Conservation (phyloP, 2,113 vertebrate species). For the Coptodon rendalli region DNA sequence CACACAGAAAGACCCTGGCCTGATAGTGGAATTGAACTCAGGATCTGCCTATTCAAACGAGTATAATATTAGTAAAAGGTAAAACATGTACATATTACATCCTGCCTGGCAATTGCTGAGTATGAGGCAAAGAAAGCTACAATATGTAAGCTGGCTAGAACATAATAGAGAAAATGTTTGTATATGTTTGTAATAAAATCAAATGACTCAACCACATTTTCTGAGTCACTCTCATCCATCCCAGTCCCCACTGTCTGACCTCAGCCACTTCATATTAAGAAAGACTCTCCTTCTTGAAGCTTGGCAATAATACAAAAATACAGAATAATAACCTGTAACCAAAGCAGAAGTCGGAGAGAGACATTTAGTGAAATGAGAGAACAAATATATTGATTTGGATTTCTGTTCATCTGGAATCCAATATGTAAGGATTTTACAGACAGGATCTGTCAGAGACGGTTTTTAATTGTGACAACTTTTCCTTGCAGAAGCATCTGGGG, state of each 20-base stretch:
- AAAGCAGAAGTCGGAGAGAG: neutral
- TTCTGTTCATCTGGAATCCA: neutral
- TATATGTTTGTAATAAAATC: neutral
- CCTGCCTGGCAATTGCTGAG: neutral
- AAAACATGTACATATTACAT: neutral
- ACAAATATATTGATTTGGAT: neutral
- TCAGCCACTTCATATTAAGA: neutral
- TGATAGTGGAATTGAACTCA: neutral
- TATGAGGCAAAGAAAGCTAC: neutral
- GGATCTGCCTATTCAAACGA: neutral
- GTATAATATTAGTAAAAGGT: neutral
- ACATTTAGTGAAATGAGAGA: neutral
- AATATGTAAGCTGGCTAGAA: neutral
- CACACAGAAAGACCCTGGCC: neutral
- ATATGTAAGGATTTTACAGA: neutral
- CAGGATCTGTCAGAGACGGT: neutral
- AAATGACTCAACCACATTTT: neutral
- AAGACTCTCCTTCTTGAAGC: neutral
- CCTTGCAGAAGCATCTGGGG: neutral
- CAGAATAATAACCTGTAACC: neutral
- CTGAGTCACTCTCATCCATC: neutral
- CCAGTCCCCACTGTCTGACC: neutral
- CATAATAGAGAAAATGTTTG: neutral
- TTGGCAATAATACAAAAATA: neutral
- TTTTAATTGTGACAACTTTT: neutral